Evolutionary conservation across 1,140 invertebrate species (phyloP), one percentile per base, ranked within the genome.

Genomic region (Ephestia elutella): DNA sequence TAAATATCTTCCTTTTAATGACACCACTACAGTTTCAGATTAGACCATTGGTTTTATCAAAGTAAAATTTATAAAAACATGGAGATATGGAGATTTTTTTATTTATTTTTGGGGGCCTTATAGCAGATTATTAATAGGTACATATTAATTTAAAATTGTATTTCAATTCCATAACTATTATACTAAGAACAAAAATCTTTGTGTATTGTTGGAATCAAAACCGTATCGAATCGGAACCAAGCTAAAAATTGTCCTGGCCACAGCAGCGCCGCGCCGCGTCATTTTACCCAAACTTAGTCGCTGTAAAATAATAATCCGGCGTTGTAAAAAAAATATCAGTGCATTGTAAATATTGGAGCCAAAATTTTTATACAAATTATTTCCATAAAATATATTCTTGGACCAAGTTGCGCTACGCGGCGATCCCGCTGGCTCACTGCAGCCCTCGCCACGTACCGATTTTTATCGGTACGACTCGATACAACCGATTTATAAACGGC

Each of bases 341-440:
- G 70, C 56, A 57, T 79, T 87, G 82, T 86, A 87, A 86, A 87
- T 87, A 87, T 87, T 82, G 75, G 82, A 82, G 78, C 69, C 84
- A 82, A 83, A 86, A 82, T 84, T 86, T 85, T 87, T 86, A 86
- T 85, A 87, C 79, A 84, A 80, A 82, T 82, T 81, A 78, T 80
- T 85, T 80, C n/a, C 71, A 73, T 80, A 79, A 73, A 44, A 79
- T 77, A 76, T 76, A 80, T 79, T 76, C 73, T 78, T 74, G 79
- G 80, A 80, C 75, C 70, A 80, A 78, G 77, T 73, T 64, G 71
- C 62, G 63, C 56, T 73, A 48, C 63, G 75, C 65, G 73, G 65
- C 65, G 57, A 8, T 25, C 8, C 10, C 18, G 13, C 0, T 13
- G 50, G 50, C 11, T 13, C 18, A 25, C 50, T 53, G 50, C 50